These are phyloP conservation scores for Pitangus sulphuratus DNA, from an alignment of 2,797 vertebrate species.

Conservation along the genomic window DNA sequence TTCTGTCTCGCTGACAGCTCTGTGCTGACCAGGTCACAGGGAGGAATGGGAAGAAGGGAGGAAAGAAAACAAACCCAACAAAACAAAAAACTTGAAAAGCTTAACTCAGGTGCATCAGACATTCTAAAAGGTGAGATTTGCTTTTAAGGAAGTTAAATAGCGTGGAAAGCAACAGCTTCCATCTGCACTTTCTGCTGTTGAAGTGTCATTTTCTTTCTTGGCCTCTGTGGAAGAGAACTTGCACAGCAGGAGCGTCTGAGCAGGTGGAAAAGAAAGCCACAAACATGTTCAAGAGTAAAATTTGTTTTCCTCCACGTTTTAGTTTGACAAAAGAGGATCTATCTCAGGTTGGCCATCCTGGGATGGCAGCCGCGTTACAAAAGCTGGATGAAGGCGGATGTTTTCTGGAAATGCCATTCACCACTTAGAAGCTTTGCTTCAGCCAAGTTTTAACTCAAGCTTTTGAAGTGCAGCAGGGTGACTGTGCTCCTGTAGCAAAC, in stretches of 20 bases:
- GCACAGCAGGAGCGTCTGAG: background rate
- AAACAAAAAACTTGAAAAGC: constrained; percentile 22
- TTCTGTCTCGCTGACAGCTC: background rate
- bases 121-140: background rate
- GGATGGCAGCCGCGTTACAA: background rate
- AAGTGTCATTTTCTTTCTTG: constrained; percentile 34
- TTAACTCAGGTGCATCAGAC: constrained; percentile 57
- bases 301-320: background rate
- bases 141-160: background rate
- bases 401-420: background rate
- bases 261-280: background rate
- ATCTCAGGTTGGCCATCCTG: background rate
- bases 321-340: background rate
- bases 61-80: background rate
- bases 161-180: background rate
- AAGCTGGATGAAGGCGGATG: background rate
- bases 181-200: background rate
- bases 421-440: background rate
- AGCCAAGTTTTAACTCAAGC: background rate
- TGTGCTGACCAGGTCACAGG: background rate
- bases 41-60: background rate
- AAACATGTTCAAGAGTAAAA: background rate
- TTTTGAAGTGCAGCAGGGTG: background rate
- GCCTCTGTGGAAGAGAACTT: background rate
- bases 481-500: background rate